Evolutionary conservation across 2,888 invertebrate species (phyloP).

Genomic region (Ischnus inquisitorius): DNA sequence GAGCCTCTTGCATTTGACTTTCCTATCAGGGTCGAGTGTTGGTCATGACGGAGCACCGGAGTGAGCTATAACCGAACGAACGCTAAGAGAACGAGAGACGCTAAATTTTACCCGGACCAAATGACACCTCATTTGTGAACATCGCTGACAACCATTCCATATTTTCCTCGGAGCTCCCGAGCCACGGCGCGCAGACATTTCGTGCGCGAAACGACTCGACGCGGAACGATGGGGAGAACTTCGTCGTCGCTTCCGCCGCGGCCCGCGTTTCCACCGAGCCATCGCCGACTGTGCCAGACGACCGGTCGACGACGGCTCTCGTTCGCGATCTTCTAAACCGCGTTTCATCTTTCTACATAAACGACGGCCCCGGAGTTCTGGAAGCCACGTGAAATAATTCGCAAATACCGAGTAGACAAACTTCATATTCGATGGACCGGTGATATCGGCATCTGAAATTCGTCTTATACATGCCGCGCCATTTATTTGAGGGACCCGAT

Average conservation of each 20-base stretch:
- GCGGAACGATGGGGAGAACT: neutral
- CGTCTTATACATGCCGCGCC: neutral
- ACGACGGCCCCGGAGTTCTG: neutral
- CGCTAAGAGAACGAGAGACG: conserved; percentile 32
- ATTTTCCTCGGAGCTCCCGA: conserved; percentile 56
- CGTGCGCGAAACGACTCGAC: conserved; percentile 41
- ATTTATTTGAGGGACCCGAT: neutral
- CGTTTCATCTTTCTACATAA: neutral
- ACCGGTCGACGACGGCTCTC: conserved; percentile 4
- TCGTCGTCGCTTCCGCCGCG: conserved; percentile 9
- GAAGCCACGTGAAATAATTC: neutral
- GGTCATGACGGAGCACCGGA: conserved; percentile 39
- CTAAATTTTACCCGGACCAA: conserved; percentile 65
- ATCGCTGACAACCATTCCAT: conserved; percentile 74
- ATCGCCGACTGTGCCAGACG: neutral
- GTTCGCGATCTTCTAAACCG: conserved; percentile 3
- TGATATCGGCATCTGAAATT: neutral
- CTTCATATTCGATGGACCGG: conserved; percentile 1
- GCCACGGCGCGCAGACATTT: conserved; percentile 20
- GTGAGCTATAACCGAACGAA: conserved; percentile 13
- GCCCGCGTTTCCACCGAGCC: neutral
- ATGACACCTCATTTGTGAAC: conserved; percentile 78
- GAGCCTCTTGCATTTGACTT: conserved; percentile 66
- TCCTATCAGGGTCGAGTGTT: conserved; percentile 65
- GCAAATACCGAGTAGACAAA: neutral